These are phyloP conservation scores for Holcopasites calliopsidis DNA, from an alignment of 1,140 invertebrate species.

Conservation along the genomic window DNA sequence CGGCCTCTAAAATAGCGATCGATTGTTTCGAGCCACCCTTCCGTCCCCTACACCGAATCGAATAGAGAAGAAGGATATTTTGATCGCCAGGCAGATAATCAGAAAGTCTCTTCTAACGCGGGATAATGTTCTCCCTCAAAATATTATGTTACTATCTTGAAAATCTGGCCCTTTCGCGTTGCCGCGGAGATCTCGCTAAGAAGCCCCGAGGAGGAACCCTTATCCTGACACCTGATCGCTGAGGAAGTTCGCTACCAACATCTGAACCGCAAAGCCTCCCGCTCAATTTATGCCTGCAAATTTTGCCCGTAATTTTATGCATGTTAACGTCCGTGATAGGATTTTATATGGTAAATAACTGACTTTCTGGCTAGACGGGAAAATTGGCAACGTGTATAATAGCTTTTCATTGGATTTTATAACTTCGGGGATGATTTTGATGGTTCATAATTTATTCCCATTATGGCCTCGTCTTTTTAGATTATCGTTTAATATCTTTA, in stretches of 20 bases:
- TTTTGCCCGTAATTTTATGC: slow-evolving; percentile 27
- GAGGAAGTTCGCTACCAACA: slow-evolving; percentile 31
- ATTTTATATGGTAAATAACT: not conserved
- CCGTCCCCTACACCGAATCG: too few relatives aligned
- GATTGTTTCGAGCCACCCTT: too few relatives aligned
- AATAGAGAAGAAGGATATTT: too few relatives aligned
- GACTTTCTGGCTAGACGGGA: too few relatives aligned
- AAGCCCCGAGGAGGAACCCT: slow-evolving; percentile 21
- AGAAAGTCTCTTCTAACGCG: too few relatives aligned
- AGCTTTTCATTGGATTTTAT: not conserved
- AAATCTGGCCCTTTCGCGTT: slow-evolving; percentile 8
- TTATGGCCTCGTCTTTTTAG: too few relatives aligned
- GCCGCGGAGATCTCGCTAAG: not conserved
- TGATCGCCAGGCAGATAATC: not conserved
- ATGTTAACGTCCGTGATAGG: not conserved
- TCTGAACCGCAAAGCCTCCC: slow-evolving; percentile 1
- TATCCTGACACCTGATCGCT: slow-evolving; percentile 35
- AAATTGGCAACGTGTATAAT: not conserved
- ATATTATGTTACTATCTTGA: slow-evolving; percentile 21
- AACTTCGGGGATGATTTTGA: too few relatives aligned
- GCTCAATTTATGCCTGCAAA: slow-evolving; percentile 1
- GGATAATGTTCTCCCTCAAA: not conserved
- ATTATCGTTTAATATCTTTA: too few relatives aligned
- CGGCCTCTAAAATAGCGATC: slow-evolving; percentile 9
- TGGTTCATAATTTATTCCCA: too few relatives aligned